Evolutionary conservation across 1,140 invertebrate genomes (phyloP), one percentile per base, ranked within the genome.

Genomic region (Drosophila pandora): DNA sequence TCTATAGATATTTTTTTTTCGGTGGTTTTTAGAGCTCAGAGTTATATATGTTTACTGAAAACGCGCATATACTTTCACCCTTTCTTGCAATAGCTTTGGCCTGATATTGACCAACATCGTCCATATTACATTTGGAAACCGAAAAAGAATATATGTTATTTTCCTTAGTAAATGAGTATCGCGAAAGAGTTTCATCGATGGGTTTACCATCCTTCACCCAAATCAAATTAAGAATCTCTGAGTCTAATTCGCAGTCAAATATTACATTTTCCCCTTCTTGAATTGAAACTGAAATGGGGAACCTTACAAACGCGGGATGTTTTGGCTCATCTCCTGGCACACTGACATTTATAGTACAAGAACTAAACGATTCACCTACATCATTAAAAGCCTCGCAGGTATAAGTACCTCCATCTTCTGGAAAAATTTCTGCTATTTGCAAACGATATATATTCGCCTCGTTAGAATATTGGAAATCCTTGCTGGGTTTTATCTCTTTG

Each of bases 341-440:
- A 67, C 94, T 90, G 53, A 98, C 97, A 83, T 95, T 95, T 59
- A 98, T 93, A 71, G 96, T 95, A 92, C 97, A 97, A 79, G 96
- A 96, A 91, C 96, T 97, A 93, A 97, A 98, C 56, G 97, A 96
- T 93, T 99, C 97, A 63, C 97, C 98, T 56, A 94, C 95, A 92
- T 98, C 97, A 93, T 98, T 98, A 93, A 98, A 98, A 45, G 97
- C 97, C 93, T 99, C 97, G 92, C 98, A 99, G 3, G 97, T 98
- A 93, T 99, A 99, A 25, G 96, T 96, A 48, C 98, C 98, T 89
- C 95, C 93, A 63, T 91, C 89, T 93, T 98, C 97, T 4, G 97
- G 97, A 94, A 98, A 98, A 84, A 99, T 97, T 92, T 99, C 97
- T 13, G 97, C 95, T 70, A 99, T 98, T 70, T 96, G 94, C 63